These are phyloP conservation scores for Notamacropus eugenii DNA, from an alignment of 2,797 vertebrate species.

Conservation along the genomic window DNA sequence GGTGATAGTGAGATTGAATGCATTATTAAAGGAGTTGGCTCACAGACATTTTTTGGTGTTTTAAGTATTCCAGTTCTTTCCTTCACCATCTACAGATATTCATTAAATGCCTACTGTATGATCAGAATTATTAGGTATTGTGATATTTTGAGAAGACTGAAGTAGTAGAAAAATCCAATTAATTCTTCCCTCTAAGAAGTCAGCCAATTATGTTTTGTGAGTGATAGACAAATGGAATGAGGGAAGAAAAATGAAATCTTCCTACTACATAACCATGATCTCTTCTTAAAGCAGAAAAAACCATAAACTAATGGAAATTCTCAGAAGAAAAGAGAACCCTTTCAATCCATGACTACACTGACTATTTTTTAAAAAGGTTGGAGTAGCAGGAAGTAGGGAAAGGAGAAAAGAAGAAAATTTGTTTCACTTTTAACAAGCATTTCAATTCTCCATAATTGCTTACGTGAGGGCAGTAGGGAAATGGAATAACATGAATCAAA, in stretches of 20 bases:
- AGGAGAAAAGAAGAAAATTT: not conserved
- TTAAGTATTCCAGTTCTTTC: not conserved
- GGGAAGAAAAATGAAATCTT: not conserved
- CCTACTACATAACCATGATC: not conserved
- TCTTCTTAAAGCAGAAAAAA: not conserved
- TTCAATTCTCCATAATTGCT: constrained; percentile 12
- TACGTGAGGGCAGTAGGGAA: not conserved
- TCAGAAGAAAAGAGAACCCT: constrained; percentile 5
- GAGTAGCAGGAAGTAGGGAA: not conserved
- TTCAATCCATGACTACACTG: not conserved
- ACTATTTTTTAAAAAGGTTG: not conserved
- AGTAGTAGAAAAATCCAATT: not conserved
- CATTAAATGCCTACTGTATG: not conserved
- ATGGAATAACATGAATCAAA: not conserved
- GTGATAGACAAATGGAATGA: not conserved
- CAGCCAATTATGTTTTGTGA: not conserved
- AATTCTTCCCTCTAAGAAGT: not conserved
- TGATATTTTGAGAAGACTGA: not conserved
- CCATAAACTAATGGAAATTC: not conserved
- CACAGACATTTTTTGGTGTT: not conserved
- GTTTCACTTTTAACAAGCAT: not conserved
- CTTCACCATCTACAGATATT: not conserved
- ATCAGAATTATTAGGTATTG: not conserved
- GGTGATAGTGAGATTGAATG: constrained; percentile 34
- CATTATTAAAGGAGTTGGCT: not conserved